Percentiles rank a stretch among this genome's conserved stretches.
phyloP scores from a whole-genome alignment of 2,888 invertebrate genomes.

The Aphodius granarius region DNA sequence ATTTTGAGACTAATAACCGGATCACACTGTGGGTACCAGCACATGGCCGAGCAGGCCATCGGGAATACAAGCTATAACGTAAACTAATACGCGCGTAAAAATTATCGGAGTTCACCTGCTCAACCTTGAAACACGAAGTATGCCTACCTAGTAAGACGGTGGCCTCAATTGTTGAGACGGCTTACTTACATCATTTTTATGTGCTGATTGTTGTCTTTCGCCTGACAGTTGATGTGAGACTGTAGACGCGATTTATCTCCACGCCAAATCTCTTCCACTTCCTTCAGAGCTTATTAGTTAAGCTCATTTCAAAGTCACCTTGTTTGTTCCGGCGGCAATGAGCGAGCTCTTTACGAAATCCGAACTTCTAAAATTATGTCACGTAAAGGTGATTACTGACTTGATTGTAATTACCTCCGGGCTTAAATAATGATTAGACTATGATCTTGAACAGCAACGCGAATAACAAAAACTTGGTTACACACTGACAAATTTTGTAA shows the following conservation, averaged over 20 bases:
- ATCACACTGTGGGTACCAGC: not conserved
- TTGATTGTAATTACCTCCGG: not conserved
- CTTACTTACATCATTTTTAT: not conserved
- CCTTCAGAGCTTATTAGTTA: not conserved
- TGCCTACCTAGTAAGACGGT: not conserved
- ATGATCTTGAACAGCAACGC: not conserved
- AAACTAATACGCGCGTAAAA: not conserved
- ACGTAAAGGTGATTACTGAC: not conserved
- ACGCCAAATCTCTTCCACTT: not conserved
- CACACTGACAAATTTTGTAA: not conserved
- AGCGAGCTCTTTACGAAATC: not conserved
- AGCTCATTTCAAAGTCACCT: not conserved
- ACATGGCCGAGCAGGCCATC: not conserved
- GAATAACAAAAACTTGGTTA: not conserved
- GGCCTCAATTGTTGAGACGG: not conserved
- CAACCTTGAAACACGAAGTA: not conserved
- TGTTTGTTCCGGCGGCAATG: not conserved
- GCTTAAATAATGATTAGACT: not conserved
- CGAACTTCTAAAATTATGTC: not conserved
- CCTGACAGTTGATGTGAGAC: not conserved
- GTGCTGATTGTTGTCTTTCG: not conserved
- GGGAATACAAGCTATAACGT: not conserved
- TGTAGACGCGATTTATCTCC: not conserved
- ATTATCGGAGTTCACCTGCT: not conserved
- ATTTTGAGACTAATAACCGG: not conserved